phyloP scores from a whole-genome alignment of 1,140 invertebrate species.

The Harpegnathos saltator region DNA sequence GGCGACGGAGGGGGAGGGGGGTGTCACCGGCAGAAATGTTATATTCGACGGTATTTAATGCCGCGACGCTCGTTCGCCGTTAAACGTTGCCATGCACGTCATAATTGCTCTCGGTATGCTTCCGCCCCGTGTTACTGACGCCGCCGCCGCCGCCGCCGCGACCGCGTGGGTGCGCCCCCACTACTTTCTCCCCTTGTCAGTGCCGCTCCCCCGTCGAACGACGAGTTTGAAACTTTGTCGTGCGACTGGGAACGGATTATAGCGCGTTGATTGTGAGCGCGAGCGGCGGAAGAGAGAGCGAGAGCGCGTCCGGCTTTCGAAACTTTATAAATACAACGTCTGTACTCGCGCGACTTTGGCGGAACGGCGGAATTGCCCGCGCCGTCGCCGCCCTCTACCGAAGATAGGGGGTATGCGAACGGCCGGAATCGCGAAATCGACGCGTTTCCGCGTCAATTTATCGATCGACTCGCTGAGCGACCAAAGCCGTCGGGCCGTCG shows the following conservation, averaged over 20 bases:
- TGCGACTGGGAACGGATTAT: slow-evolving; percentile 71
- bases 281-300: slow-evolving; percentile 48
- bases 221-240: slow-evolving; percentile 69
- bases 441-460: too few species aligned
- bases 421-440: too few species aligned
- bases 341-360: slow-evolving; percentile 21
- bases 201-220: slow-evolving; percentile 2
- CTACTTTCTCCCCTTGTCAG: background rate
- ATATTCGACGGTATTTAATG: slow-evolving; percentile 58
- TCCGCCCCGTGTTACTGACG: background rate
- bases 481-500: too few species aligned
- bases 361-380: too few species aligned
- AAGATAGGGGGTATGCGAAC: background rate
- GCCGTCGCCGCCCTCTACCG: background rate
- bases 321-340: slow-evolving; percentile 62
- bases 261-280: slow-evolving; percentile 67
- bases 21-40: slow-evolving; percentile 52
- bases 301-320: slow-evolving; percentile 31
- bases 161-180: background rate
- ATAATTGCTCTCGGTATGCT: slow-evolving; percentile 63
- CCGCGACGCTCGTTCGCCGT: slow-evolving; percentile 18
- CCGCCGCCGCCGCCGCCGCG: background rate
- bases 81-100: slow-evolving; percentile 56
- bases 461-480: too few species aligned
- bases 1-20: background rate